These are phyloP conservation scores for Phalangium opilio DNA, from an alignment of 2,888 invertebrate species.

Conservation along the genomic window DNA sequence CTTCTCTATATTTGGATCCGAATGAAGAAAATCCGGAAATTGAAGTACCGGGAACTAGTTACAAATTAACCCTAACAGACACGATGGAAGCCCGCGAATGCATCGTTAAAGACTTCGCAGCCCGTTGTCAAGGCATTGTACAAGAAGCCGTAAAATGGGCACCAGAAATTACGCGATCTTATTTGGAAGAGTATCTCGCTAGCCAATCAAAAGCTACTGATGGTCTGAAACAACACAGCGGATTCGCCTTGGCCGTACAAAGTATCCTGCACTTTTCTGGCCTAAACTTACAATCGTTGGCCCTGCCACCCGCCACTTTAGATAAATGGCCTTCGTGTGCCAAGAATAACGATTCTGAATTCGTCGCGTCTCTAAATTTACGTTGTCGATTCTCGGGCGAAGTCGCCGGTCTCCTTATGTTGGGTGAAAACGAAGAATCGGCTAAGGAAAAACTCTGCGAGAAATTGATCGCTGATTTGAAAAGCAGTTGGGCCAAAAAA, in stretches of 20 bases:
- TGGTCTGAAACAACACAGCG: constrained; percentile 65
- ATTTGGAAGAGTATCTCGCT: constrained; percentile 51
- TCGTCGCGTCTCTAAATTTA: constrained; percentile 67
- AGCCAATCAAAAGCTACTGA: constrained; percentile 35
- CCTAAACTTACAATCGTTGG: constrained; percentile 39
- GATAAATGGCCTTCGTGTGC: constrained; percentile 67
- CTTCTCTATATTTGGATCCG: constrained; percentile 60
- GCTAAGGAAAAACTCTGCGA: constrained; percentile 35
- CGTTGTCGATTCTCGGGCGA: constrained; percentile 78
- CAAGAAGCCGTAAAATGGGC: constrained; percentile 98
- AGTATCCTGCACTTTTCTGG: constrained; percentile 68
- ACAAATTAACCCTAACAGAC: constrained; percentile 77
- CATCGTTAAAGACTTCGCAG: constrained; percentile 88
- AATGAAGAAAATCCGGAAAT: constrained; percentile 80
- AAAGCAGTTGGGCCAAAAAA: constrained; percentile 45
- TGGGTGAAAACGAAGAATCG: constrained; percentile 8
- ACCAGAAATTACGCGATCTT: constrained; percentile 84
- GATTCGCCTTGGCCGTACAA: constrained; percentile 73
- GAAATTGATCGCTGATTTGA: constrained; percentile 44
- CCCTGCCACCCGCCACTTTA: constrained; percentile 41
- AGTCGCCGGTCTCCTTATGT: constrained; percentile 47
- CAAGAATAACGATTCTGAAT: constrained; percentile 71
- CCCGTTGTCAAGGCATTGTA: constrained; percentile 81
- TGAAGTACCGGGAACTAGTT: constrained; percentile 67
- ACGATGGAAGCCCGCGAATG: constrained; percentile 81